Evolutionary conservation across 2,888 invertebrate species (phyloP), one percentile per base, ranked within the genome.

Genomic region (Enoplolaimus lenunculus): DNA sequence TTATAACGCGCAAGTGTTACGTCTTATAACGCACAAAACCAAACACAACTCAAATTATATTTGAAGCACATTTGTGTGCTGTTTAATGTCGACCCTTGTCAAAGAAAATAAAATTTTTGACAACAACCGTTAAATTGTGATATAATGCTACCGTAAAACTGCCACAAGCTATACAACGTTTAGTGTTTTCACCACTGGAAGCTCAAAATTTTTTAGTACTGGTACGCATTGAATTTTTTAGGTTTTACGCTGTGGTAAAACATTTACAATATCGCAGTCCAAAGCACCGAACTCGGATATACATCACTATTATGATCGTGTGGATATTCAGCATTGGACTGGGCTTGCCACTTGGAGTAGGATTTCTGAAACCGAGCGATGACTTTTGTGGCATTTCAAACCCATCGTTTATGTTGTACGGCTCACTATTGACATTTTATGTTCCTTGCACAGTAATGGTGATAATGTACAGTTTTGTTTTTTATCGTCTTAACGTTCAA

Each of bases 361-460:
- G 69, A 2, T 34, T 71, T 16, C 64, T 60, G 21, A 33, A 62
- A 2, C 64, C 64, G 30, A 26, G 13, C 16, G 34, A 21, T 1
- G 57, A 60, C 30, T 1, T 7, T 57, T 72, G 72, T 31, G 72
- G 72, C 1, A 70, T 72, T 16, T 33, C 35, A 68, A 77, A 75
- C 69, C 77, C 77, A 1, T 73, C 74, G 65, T 79, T 77, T 73
- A 79, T 79, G 79, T 74, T 79, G 16, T 75, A 75, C 71, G 28
- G 72, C 16, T 81, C 81, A 26, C 76, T 78, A 7, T 78, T 82
- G 62, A 80, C 83, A 71, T 84, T 84, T 75, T 84, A 81, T 76
- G 76, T 83, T 31, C 84, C 84, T 0, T 83, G 83, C 75, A 70
- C 82, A 64, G 80, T 84, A 16, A 84, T 84, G 83, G 75, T 82